These are phyloP conservation scores for Chironomus tentans DNA, from an alignment of 2,888 invertebrate genomes.

Conservation along the genomic window DNA sequence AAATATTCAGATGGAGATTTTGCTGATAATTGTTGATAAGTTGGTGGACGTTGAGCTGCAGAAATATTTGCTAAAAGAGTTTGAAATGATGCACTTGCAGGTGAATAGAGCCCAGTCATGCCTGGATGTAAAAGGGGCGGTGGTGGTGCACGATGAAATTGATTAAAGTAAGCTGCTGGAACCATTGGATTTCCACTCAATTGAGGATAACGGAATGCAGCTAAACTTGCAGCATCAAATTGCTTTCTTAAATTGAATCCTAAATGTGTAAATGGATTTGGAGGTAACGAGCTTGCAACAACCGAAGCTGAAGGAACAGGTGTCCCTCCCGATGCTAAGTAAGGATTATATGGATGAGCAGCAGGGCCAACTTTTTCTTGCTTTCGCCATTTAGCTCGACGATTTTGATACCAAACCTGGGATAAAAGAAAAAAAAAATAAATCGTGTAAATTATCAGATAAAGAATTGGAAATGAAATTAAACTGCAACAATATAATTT, in stretches of 20 bases:
- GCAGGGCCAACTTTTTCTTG: slow-evolving; percentile 88
- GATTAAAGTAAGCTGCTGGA: slow-evolving; percentile 50
- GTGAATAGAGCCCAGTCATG: slow-evolving; percentile 49
- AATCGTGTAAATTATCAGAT: background rate
- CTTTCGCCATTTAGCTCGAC: slow-evolving; percentile 86
- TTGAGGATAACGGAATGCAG: slow-evolving; percentile 62
- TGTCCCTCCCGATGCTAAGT: slow-evolving; percentile 55
- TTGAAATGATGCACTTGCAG: slow-evolving; percentile 66
- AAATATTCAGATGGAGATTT: slow-evolving; percentile 35
- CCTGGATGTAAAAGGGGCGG: slow-evolving; percentile 52
- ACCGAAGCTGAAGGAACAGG: slow-evolving; percentile 47
- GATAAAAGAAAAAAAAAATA: background rate
- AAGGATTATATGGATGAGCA: slow-evolving; percentile 83
- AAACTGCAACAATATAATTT: slow-evolving; percentile 4
- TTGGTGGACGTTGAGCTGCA: slow-evolving; percentile 49
- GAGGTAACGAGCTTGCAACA: slow-evolving; percentile 50
- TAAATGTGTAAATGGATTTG: slow-evolving; percentile 71
- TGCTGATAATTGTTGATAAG: slow-evolving; percentile 48
- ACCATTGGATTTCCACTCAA: slow-evolving; percentile 46
- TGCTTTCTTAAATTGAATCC: slow-evolving; percentile 66
- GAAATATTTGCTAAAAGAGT: slow-evolving; percentile 73
- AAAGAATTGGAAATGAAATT: background rate
- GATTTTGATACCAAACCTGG: slow-evolving; percentile 48
- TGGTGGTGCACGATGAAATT: slow-evolving; percentile 51
- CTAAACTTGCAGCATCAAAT: slow-evolving; percentile 57